Percentiles rank a stretch among this genome's conserved stretches.
Evolutionary conservation across 1,140 invertebrate species (phyloP).

Genomic region (Nautilus pompilius): DNA sequence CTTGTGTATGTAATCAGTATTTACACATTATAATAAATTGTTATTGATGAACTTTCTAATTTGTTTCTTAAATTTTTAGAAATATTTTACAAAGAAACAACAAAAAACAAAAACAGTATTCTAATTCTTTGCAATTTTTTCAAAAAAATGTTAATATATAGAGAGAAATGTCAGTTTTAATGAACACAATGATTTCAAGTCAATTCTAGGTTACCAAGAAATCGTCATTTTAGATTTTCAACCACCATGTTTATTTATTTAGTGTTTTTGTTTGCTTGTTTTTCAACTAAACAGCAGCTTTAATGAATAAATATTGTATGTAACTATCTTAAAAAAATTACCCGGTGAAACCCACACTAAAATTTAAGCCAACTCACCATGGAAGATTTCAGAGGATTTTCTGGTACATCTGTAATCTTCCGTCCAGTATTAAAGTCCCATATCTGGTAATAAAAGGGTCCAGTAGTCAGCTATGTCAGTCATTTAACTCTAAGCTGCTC

Average conservation of each 20-base stretch:
- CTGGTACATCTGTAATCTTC: conserved; percentile 51
- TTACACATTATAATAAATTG: no score
- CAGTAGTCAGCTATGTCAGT: no score
- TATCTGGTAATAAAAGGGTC: conserved; percentile 32
- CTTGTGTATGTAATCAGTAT: no score
- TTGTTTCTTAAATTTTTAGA: no score
- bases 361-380: conserved; percentile 22
- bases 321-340: neutral
- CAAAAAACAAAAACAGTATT: no score
- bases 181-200: neutral
- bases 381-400: conserved; percentile 39
- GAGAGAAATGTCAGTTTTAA: neutral
- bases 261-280: neutral
- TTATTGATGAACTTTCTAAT: no score
- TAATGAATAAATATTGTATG: neutral
- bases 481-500: no score
- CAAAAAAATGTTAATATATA: neutral
- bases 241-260: neutral
- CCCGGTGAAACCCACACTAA: neutral
- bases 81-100: no score
- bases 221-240: neutral
- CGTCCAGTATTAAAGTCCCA: conserved; percentile 47
- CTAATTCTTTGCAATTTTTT: no score
- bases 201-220: neutral
- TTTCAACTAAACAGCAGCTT: neutral